Percentiles rank a stretch among this genome's conserved stretches.
These are phyloP conservation scores for Rotaria sp. DNA, from an alignment of 2,888 invertebrate genomes.

Conservation along the genomic window DNA sequence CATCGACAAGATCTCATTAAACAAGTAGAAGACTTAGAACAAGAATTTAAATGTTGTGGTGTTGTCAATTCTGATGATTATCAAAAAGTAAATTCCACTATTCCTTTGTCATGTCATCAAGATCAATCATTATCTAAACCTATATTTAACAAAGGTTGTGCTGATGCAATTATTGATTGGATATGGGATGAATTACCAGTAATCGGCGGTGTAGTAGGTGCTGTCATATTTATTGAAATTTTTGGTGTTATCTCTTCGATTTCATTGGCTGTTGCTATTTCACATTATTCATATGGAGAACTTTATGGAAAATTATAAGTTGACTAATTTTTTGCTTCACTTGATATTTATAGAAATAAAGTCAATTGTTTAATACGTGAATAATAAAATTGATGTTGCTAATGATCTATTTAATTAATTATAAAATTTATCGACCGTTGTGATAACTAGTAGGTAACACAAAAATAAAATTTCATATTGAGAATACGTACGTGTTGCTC, in stretches of 20 bases:
- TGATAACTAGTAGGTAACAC: too few relatives aligned
- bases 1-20: background rate
- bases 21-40: background rate
- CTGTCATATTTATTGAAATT: background rate
- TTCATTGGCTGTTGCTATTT: background rate
- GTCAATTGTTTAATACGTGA: too few relatives aligned
- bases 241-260: background rate
- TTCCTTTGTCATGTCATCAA: background rate
- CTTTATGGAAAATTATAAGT: background rate
- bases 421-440: too few relatives aligned
- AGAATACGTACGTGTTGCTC: too few relatives aligned
- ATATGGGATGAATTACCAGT: background rate
- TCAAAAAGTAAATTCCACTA: background rate
- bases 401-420: too few relatives aligned
- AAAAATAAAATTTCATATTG: too few relatives aligned
- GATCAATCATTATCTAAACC: background rate
- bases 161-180: background rate
- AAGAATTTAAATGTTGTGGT: background rate
- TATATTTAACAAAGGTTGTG: background rate
- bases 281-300: background rate
- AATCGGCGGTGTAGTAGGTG: background rate
- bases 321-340: too few relatives aligned
- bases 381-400: too few relatives aligned
- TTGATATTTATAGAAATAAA: too few relatives aligned
- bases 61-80: background rate